A percentile compares a stretch with the other conserved stretches of the same genome.
phyloP scores from a whole-genome alignment of 2,113 vertebrate species.

The Rhynchomys soricoides region DNA sequence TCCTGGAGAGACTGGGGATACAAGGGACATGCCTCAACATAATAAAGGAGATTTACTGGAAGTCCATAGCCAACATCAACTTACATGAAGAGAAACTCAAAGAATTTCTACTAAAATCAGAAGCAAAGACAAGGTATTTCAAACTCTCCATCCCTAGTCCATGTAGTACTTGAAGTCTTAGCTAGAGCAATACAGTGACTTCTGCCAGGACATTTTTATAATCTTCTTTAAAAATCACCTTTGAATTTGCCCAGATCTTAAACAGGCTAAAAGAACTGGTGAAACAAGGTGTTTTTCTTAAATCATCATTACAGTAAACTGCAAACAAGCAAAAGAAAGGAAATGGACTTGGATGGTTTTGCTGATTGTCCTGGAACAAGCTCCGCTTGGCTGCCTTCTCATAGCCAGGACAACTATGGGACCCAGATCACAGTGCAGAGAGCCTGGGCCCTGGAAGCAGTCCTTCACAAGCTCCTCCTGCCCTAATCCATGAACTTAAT shows the following conservation, averaged over 20 bases:
- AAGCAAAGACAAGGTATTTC: neutral
- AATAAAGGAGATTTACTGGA: no score
- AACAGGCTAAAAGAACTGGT: neutral
- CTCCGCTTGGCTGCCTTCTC: slow-evolving; percentile 38
- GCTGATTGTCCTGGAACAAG: neutral
- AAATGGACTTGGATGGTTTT: neutral
- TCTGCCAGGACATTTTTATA: neutral
- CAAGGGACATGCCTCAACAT: neutral
- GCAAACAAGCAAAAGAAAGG: neutral
- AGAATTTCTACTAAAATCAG: neutral
- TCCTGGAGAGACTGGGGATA: neutral
- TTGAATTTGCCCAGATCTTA: neutral
- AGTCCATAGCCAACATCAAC: neutral
- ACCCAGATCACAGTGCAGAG: slow-evolving; percentile 11
- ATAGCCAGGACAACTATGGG: neutral
- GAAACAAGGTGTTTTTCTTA: neutral
- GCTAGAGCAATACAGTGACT: neutral
- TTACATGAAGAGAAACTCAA: neutral
- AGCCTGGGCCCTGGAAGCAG: slow-evolving; percentile 62
- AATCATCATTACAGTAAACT: neutral
- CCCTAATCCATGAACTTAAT: slow-evolving; percentile 75
- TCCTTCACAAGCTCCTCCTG: slow-evolving; percentile 66
- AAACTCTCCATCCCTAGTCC: neutral
- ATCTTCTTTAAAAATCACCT: neutral
- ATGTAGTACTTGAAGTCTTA: neutral